These are phyloP conservation scores for Heliopora coerulea DNA, from an alignment of 92 coral and sea anemone genomes.

Conservation along the genomic window DNA sequence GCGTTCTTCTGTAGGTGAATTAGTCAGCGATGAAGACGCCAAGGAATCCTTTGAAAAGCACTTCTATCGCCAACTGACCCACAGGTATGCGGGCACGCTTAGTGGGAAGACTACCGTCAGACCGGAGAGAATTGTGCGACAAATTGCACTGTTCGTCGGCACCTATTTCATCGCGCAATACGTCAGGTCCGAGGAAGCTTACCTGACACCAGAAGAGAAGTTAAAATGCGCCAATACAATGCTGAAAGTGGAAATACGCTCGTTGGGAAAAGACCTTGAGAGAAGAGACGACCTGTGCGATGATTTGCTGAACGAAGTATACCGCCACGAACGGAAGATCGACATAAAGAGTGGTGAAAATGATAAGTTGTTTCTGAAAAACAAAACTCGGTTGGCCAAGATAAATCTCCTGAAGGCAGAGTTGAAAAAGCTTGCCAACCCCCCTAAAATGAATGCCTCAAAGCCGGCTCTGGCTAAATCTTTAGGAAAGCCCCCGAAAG, in stretches of 20 bases:
- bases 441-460: neutral
- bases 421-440: constrained; percentile 2
- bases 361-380: constrained; percentile 25
- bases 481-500: neutral
- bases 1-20: constrained; percentile 6
- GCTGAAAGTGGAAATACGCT: constrained; percentile 28
- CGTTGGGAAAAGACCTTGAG: constrained; percentile 29
- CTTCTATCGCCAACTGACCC: constrained; percentile 28
- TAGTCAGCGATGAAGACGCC: constrained; percentile 19
- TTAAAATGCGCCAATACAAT: constrained; percentile 22
- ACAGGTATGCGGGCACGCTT: constrained; percentile 30
- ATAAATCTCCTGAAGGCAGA: constrained; percentile 19
- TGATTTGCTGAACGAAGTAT: constrained; percentile 22
- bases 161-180: constrained; percentile 24
- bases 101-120: constrained; percentile 17
- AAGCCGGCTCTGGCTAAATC: constrained; percentile 9
- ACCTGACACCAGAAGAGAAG: constrained; percentile 15
- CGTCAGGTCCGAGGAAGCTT: neutral
- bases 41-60: constrained; percentile 19
- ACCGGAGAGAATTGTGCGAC: constrained; percentile 33
- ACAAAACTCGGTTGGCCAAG: constrained; percentile 31
- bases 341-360: constrained; percentile 10
- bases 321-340: constrained; percentile 31
- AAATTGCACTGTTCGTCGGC: constrained; percentile 33
- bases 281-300: constrained; percentile 33